Evolutionary conservation across 1,140 invertebrate genomes (phyloP).

Genomic region (Philaenus spumarius): DNA sequence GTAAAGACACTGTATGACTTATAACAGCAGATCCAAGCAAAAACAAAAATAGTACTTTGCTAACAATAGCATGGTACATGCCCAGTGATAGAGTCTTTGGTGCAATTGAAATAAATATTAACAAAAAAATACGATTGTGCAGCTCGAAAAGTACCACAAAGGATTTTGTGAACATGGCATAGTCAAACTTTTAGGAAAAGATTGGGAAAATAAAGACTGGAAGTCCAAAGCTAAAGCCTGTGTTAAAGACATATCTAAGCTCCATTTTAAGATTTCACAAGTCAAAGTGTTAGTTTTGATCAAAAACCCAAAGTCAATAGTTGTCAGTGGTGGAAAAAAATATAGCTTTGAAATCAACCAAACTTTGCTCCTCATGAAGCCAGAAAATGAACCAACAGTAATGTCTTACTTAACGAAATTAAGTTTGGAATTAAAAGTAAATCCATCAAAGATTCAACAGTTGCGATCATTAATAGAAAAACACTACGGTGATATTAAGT

Average conservation of each 20-base stretch:
- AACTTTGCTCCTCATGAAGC: not conserved
- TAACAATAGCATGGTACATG: conserved; percentile 28
- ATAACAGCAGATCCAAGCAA: conserved; percentile 29
- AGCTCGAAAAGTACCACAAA: not conserved
- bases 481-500: conserved; percentile 1
- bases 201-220: conserved; percentile 1
- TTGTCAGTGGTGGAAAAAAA: conserved; percentile 4
- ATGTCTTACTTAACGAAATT: not conserved
- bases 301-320: not conserved
- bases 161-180: conserved; percentile 4
- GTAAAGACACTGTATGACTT: conserved; percentile 22
- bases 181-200: conserved; percentile 13
- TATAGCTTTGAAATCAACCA: conserved; percentile 1
- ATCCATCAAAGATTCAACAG: not conserved
- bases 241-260: not conserved
- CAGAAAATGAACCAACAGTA: not conserved
- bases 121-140: conserved; percentile 1
- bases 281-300: conserved; percentile 1
- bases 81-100: conserved; percentile 33
- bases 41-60: conserved; percentile 34
- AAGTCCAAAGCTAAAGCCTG: not conserved
- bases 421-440: conserved; percentile 1
- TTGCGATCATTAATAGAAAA: not conserved
- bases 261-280: conserved; percentile 1
- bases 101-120: conserved; percentile 21